phyloP scores from a whole-genome alignment of 2,888 invertebrate species.

The Meteorus colon region DNA sequence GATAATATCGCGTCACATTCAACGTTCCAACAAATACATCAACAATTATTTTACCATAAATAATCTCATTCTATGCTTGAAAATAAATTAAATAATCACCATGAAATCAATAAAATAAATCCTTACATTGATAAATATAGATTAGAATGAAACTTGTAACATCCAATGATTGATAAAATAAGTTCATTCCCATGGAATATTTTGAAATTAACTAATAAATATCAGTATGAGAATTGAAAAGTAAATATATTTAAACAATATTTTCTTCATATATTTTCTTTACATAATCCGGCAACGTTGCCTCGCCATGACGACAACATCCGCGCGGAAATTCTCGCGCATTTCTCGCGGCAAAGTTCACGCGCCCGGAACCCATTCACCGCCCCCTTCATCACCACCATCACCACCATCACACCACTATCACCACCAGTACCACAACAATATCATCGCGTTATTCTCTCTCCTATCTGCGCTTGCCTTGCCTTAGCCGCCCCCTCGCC shows the following conservation, averaged over 20 bases:
- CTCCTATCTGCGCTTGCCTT: constrained; percentile 27
- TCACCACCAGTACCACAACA: constrained; percentile 38
- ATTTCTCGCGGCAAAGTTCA: constrained; percentile 53
- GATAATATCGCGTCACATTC: not conserved
- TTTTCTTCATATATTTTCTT: constrained; percentile 41
- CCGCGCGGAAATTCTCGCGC: constrained; percentile 52
- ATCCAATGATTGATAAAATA: not conserved
- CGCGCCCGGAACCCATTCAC: constrained; percentile 52
- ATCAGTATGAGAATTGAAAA: not conserved
- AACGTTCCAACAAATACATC: not conserved
- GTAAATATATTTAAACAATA: constrained; percentile 15
- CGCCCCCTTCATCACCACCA: constrained; percentile 39
- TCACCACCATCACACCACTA: constrained; percentile 28
- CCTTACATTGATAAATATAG: not conserved
- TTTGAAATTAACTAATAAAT: not conserved
- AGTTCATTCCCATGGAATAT: not conserved
- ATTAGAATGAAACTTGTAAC: not conserved
- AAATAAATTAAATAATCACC: not conserved
- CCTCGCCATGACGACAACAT: constrained; percentile 45
- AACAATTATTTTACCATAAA: not conserved
- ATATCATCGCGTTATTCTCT: constrained; percentile 38
- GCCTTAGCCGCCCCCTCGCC: constrained; percentile 37
- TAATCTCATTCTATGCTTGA: not conserved
- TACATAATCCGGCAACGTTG: constrained; percentile 50
- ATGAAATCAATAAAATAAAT: not conserved